These are phyloP conservation scores for Mantis religiosa DNA, from an alignment of 2,888 invertebrate genomes.

Conservation along the genomic window DNA sequence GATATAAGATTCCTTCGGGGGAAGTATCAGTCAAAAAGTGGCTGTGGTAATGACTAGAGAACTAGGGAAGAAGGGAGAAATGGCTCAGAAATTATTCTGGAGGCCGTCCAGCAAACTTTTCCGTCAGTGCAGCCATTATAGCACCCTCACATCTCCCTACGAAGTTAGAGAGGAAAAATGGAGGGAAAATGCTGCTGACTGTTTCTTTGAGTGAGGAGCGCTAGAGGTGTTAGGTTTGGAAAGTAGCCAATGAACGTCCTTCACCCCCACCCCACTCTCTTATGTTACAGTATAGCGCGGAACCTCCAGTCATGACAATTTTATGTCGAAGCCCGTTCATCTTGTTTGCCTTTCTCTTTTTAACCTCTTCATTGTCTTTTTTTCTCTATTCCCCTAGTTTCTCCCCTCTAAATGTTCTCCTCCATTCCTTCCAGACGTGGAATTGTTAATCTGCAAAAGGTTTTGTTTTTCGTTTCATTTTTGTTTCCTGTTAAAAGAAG, in stretches of 20 bases:
- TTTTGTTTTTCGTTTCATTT: neutral
- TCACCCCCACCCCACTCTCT: neutral
- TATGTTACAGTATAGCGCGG: neutral
- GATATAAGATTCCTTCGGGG: neutral
- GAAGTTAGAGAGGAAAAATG: neutral
- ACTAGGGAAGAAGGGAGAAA: neutral
- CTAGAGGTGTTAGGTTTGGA: constrained; percentile 13
- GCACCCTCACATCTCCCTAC: neutral
- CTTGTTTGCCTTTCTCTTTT: neutral
- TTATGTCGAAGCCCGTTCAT: neutral
- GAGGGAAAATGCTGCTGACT: neutral
- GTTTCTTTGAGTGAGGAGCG: neutral
- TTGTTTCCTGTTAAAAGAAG: neutral
- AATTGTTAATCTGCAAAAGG: neutral
- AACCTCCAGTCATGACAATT: neutral
- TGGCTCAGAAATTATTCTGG: constrained; percentile 14
- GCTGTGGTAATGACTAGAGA: neutral
- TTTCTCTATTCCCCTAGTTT: neutral
- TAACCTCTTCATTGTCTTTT: neutral
- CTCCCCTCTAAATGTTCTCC: neutral
- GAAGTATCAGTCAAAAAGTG: neutral
- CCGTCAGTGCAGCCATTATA: neutral
- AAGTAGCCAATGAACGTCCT: constrained; percentile 3
- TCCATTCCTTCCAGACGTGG: neutral
- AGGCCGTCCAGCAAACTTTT: constrained; percentile 3